Percentiles rank a stretch among this genome's conserved stretches.
These are phyloP conservation scores for Emmelina monodactyla DNA, from an alignment of 2,888 invertebrate genomes.

Conservation along the genomic window DNA sequence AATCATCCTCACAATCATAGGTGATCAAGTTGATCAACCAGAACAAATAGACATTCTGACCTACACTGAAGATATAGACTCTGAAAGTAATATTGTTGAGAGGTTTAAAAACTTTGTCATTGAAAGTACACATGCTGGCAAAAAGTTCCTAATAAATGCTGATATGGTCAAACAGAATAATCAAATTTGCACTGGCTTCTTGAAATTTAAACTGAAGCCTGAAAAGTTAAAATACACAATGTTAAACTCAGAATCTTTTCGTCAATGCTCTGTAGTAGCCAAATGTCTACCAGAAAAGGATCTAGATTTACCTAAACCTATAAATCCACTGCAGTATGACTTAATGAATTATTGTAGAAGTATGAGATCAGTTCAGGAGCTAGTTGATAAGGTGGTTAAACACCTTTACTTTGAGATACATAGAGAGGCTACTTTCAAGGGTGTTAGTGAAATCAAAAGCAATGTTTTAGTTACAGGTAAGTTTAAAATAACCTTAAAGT, in stretches of 20 bases:
- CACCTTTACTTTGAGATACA: conserved; percentile 50
- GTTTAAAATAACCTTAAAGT: conserved; percentile 14
- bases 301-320: conserved; percentile 27
- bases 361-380: conserved; percentile 54
- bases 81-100: conserved; percentile 40
- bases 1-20: conserved; percentile 54
- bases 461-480: conserved; percentile 52
- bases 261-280: conserved; percentile 53
- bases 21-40: conserved; percentile 35
- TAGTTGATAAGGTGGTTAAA: conserved; percentile 35
- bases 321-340: conserved; percentile 33
- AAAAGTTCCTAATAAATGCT: conserved; percentile 64
- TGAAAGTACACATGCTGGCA: conserved; percentile 48
- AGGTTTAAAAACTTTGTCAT: conserved; percentile 61
- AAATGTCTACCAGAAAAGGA: conserved; percentile 37
- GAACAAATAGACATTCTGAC: conserved; percentile 60
- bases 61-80: conserved; percentile 36
- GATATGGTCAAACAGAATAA: conserved; percentile 51
- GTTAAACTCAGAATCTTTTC: conserved; percentile 57
- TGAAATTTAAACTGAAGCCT: conserved; percentile 52
- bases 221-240: conserved; percentile 52
- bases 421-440: conserved; percentile 44
- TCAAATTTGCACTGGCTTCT: conserved; percentile 35
- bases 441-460: conserved; percentile 49
- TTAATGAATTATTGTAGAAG: conserved; percentile 53